Evolutionary conservation across 2,888 invertebrate species (phyloP).

Genomic region (Gisinianus flammeolus): DNA sequence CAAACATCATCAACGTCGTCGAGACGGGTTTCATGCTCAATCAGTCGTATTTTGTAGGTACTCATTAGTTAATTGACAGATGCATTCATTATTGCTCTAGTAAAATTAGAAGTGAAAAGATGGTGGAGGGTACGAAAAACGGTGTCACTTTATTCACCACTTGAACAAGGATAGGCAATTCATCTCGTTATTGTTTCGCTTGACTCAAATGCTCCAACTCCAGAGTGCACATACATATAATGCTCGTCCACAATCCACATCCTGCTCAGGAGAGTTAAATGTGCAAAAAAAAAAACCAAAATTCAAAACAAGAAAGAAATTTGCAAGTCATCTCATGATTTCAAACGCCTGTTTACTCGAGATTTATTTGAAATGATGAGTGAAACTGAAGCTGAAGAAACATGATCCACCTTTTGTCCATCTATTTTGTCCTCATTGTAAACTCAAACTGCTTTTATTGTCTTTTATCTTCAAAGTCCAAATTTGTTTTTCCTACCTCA

Average conservation of each 20-base stretch:
- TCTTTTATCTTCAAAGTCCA: background rate
- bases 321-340: background rate
- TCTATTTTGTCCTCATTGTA: background rate
- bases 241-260: background rate
- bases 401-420: background rate
- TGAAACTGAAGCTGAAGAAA: background rate
- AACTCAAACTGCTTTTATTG: background rate
- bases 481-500: too few species aligned
- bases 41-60: too few species aligned
- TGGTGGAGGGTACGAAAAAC: too few species aligned
- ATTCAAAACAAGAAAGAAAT: background rate
- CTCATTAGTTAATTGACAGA: too few species aligned
- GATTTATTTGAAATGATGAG: background rate
- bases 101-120: too few species aligned
- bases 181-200: too few species aligned
- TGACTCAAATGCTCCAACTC: too few species aligned
- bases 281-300: background rate
- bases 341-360: background rate
- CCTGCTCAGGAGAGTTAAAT: background rate
- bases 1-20: too few species aligned
- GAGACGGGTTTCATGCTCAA: too few species aligned
- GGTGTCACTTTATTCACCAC: too few species aligned
- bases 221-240: background rate
- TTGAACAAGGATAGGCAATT: too few species aligned
- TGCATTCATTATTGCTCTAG: too few species aligned